These are phyloP conservation scores for Hypena proboscidalis DNA, from an alignment of 2,888 invertebrate species.

Conservation along the genomic window DNA sequence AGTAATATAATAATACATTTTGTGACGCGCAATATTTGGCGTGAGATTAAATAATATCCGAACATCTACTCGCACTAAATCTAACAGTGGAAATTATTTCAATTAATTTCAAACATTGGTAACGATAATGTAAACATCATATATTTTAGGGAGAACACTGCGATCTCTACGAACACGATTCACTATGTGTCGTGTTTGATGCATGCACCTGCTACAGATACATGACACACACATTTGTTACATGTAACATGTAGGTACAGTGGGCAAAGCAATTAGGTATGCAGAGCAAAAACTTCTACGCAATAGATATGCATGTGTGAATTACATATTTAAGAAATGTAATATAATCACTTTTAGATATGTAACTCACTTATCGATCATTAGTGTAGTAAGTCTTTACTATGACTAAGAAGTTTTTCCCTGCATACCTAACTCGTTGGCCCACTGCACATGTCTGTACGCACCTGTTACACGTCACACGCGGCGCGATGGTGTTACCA, in stretches of 20 bases:
- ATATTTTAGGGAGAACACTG: constrained; percentile 17
- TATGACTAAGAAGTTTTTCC: no score
- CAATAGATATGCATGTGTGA: no score
- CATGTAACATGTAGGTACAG: no score
- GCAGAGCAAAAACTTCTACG: no score
- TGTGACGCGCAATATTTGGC: constrained; percentile 31
- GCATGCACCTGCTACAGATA: constrained; percentile 18
- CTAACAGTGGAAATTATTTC: constrained; percentile 33
- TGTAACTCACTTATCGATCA: no score
- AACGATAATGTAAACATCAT: constrained; percentile 42
- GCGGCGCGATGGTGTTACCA: constrained; percentile 39
- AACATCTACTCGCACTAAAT: constrained; percentile 35
- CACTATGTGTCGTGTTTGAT: constrained; percentile 25
- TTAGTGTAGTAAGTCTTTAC: no score
- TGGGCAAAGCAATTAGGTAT: no score
- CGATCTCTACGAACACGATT: constrained; percentile 16
- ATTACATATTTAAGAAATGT: no score
- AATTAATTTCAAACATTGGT: constrained; percentile 43
- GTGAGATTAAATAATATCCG: constrained; percentile 22
- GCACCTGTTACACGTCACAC: constrained; percentile 36
- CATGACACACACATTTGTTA: no score
- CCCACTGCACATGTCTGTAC: no score
- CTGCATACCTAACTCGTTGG: no score
- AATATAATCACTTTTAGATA: no score
- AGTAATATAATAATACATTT: constrained; percentile 23